Base-by-base conservation (phyloP, 1,140 invertebrate species). In the Diabrotica virgifera region DNA sequence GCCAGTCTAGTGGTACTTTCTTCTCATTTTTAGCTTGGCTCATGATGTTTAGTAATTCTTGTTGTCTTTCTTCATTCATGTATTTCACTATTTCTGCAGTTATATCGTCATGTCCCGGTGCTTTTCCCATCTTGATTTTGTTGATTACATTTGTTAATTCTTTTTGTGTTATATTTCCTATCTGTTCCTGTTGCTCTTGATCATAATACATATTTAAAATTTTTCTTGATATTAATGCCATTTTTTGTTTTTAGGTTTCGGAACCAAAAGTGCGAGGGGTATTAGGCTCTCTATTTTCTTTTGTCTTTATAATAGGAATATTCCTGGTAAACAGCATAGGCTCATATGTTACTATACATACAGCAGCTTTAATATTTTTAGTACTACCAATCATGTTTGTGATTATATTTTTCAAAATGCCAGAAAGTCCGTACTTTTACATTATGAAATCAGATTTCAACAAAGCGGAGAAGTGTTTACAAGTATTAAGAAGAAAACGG, bases 361-460 rank as follows among this genome's bases (percentile, higher is more conserved):
- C 73, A 11, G 74, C 87, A 6, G 82, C 85, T 36, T 58, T 84
- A 0, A 70, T 83, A 51, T 82, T 81, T 24, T 72, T 83, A 2
- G 13, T 79, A 5, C 71, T 86, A 13, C 82, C 85, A 14, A 53
- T 81, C 5, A 36, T 83, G 5, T 82, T 83, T 60, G 74, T 73
- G 56, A 5, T 74, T 2, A 58, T 62, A 6, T 77, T 85, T 77
- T 83, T 90, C 60, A 75, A 89, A n/a, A 90, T 95, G 53, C 94
- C 94, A 0, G 94, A 96, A 79, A 95, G 93, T 0, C 94, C 94
- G 0, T 86, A 92, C 60, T 96, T 92, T 90, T 90, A 87, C 74
- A 84, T 94, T 8, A 86, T 89, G 6, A 90, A 88, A 72, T 86
- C 86, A 0, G 85, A 87, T 35, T 82, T 85, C 50, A 86, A 90